phyloP scores from a whole-genome alignment of 2,113 vertebrate species.

The Mesocricetus auratus region DNA sequence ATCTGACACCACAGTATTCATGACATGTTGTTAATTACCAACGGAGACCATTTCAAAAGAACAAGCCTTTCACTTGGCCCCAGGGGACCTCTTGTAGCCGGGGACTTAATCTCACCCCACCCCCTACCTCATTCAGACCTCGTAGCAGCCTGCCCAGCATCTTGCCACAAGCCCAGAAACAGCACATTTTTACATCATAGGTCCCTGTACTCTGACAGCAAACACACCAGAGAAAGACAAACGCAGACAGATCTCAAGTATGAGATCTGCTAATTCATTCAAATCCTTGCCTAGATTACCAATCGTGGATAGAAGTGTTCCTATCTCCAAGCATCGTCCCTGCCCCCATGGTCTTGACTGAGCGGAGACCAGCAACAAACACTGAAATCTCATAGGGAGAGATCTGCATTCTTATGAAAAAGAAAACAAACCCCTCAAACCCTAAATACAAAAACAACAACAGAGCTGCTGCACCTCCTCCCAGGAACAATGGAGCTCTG shows the following conservation, averaged over 20 bases:
- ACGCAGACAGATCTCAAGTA: slow-evolving; percentile 17
- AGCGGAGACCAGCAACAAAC: neutral
- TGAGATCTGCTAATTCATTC: neutral
- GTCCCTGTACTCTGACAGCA: slow-evolving; percentile 22
- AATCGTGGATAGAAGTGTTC: slow-evolving; percentile 5
- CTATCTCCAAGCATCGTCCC: neutral
- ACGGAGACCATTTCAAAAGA: slow-evolving; percentile 74
- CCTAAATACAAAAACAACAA: neutral
- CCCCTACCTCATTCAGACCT: slow-evolving; percentile 40
- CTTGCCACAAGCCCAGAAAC: slow-evolving; percentile 6
- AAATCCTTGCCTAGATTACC: slow-evolving; percentile 2
- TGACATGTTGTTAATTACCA: slow-evolving; percentile 79
- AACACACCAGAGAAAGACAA: slow-evolving; percentile 26
- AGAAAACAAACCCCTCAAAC: neutral
- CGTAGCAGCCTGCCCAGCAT: slow-evolving; percentile 11
- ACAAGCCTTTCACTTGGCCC: slow-evolving; percentile 65
- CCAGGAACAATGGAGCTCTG: neutral
- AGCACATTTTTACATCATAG: slow-evolving; percentile 13
- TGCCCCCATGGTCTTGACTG: neutral
- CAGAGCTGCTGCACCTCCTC: neutral
- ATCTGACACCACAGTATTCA: slow-evolving; percentile 61
- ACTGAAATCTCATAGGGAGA: slow-evolving; percentile 3
- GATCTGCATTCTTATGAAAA: slow-evolving; percentile 21
- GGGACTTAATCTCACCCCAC: slow-evolving; percentile 53
- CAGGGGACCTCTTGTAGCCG: slow-evolving; percentile 44